Evolutionary conservation across 2,888 invertebrate species (phyloP).

Genomic region (Gasteruption jaculator): DNA sequence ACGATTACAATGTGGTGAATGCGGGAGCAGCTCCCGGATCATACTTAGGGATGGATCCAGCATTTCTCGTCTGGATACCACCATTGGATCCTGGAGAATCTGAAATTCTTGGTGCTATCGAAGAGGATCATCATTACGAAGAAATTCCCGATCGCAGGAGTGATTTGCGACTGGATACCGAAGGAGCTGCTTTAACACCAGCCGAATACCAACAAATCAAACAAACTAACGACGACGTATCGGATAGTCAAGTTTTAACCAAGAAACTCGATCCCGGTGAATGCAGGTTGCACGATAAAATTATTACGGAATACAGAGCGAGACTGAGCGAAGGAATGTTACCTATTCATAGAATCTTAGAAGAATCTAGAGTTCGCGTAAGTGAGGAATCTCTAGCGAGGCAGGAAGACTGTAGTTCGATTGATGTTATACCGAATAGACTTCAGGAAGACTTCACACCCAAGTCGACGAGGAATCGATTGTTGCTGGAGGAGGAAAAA

Average conservation of each 20-base stretch:
- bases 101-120: conserved; percentile 29
- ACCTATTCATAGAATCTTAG: conserved; percentile 38
- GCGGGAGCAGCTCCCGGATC: conserved; percentile 78
- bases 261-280: conserved; percentile 27
- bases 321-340: conserved; percentile 37
- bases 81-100: conserved; percentile 68
- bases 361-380: conserved; percentile 40
- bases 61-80: conserved; percentile 83
- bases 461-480: conserved; percentile 26
- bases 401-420: conserved; percentile 30
- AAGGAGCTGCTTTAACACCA: conserved; percentile 38
- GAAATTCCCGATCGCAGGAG: conserved; percentile 14
- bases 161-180: conserved; percentile 27
- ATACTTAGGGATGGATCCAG: conserved; percentile 85
- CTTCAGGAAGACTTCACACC: conserved; percentile 17
- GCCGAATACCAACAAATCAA: conserved; percentile 36
- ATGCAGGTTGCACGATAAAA: conserved; percentile 32
- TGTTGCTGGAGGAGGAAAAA: conserved; percentile 27
- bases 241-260: conserved; percentile 18
- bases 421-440: conserved; percentile 33
- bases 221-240: conserved; percentile 15
- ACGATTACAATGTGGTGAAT: conserved; percentile 84
- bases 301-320: conserved; percentile 37
- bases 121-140: conserved; percentile 33
- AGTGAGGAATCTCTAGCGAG: conserved; percentile 42